These are phyloP conservation scores for Thryonomys swinderianus DNA, from an alignment of 2,113 vertebrate species.

Conservation along the genomic window DNA sequence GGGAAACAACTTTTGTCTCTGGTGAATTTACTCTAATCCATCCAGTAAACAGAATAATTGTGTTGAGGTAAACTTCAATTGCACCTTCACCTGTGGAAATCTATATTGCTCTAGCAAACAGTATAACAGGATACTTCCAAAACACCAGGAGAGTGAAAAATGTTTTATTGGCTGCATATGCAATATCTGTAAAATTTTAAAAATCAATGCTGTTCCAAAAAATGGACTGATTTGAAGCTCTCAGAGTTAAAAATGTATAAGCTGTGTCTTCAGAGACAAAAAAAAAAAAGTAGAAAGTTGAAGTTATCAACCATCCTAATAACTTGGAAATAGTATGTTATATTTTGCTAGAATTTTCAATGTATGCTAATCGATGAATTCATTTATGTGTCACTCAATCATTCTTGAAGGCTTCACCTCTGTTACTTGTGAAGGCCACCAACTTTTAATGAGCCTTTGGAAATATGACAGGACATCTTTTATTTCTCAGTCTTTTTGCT, in stretches of 20 bases:
- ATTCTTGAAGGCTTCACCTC: background rate
- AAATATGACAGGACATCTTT: background rate
- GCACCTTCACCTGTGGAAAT: background rate
- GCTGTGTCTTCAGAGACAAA: background rate
- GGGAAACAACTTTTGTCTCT: conserved; percentile 2
- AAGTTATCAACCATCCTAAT: background rate
- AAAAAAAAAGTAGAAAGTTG: background rate
- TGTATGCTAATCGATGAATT: background rate
- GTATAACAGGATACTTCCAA: background rate
- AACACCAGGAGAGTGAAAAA: conserved; percentile 32
- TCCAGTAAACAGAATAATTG: conserved; percentile 19
- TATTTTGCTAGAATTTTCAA: background rate
- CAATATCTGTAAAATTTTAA: background rate
- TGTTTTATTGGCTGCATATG: background rate
- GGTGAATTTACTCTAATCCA: conserved; percentile 16
- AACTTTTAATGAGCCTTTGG: background rate
- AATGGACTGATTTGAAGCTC: conserved; percentile 33
- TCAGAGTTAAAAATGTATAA: conserved; percentile 15
- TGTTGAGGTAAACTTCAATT: background rate
- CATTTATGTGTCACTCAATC: background rate
- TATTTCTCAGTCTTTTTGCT: background rate
- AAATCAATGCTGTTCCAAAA: background rate
- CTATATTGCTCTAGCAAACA: background rate
- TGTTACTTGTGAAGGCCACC: background rate
- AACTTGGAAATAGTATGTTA: background rate